Percentiles rank a stretch among this genome's conserved stretches.
Conservation (phyloP, 2,797 vertebrate genomes). For the Distichodus sexfasciatus region DNA sequence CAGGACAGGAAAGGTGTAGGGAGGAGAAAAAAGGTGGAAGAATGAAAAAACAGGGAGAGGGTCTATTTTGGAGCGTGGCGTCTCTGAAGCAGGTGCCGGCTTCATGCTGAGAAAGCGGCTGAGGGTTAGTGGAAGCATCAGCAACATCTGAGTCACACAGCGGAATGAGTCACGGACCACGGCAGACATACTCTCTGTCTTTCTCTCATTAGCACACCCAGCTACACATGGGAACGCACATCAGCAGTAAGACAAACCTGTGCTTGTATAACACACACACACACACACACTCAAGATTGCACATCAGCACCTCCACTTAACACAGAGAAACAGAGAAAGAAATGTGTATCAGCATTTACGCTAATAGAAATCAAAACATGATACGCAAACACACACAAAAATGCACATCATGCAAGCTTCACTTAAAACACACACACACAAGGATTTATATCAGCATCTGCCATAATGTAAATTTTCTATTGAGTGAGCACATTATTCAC, state of each 20-base stretch:
- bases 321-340: too few relatives aligned
- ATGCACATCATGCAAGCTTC: too few relatives aligned
- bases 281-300: neutral
- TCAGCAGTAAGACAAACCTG: too few relatives aligned
- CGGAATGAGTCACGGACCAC: conserved; percentile 29
- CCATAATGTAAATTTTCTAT: neutral
- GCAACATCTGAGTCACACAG: conserved; percentile 25
- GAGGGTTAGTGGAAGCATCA: conserved; percentile 25
- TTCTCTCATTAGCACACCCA: conserved; percentile 4
- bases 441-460: too few relatives aligned
- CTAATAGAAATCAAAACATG: neutral
- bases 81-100: conserved; percentile 31
- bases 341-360: too few relatives aligned
- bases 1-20: too few relatives aligned
- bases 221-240: neutral
- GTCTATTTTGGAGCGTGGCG: conserved; percentile 18
- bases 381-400: neutral
- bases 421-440: too few relatives aligned
- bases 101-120: conserved; percentile 4
- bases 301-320: neutral
- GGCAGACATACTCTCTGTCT: too few relatives aligned
- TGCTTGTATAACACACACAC: neutral
- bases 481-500: conserved; percentile 5
- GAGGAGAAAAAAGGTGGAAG: neutral
- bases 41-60: conserved; percentile 9